These are phyloP conservation scores for Romanogobio albipinnatus DNA, from an alignment of 2,113 vertebrate species.

Conservation along the genomic window DNA sequence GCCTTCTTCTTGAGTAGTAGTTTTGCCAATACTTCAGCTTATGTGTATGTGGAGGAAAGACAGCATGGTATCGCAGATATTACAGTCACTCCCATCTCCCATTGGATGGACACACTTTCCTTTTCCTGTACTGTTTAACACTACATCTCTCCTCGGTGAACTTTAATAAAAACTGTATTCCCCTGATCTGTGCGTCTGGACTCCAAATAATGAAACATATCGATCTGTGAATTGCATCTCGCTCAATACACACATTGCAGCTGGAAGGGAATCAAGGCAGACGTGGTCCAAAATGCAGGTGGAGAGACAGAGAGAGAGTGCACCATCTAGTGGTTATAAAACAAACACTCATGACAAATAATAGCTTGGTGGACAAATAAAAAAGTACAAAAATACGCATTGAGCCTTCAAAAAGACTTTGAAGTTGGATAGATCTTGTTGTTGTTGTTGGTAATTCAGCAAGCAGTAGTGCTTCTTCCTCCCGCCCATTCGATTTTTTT, in stretches of 20 bases:
- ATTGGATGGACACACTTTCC: slow-evolving; percentile 30
- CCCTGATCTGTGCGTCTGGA: slow-evolving; percentile 67
- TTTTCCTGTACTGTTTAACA: slow-evolving; percentile 52
- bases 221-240: slow-evolving; percentile 74
- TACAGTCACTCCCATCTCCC: slow-evolving; percentile 50
- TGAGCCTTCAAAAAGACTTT: neutral
- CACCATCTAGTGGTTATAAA: slow-evolving; percentile 67
- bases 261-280: neutral
- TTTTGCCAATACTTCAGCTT: slow-evolving; percentile 21
- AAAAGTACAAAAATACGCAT: neutral
- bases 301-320: slow-evolving; percentile 40
- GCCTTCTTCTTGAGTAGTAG: neutral
- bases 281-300: neutral
- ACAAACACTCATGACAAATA: neutral
- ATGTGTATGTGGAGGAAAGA: neutral
- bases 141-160: slow-evolving; percentile 67
- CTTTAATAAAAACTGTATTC: slow-evolving; percentile 80
- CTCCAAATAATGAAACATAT: slow-evolving; percentile 81
- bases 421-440: no score
- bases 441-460: no score
- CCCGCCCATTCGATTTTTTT: no score
- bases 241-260: slow-evolving; percentile 64
- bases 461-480: no score
- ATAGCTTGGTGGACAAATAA: neutral
- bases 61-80: slow-evolving; percentile 30